phyloP scores from a whole-genome alignment of 2,797 vertebrate genomes.

The Darevskia nairensis region DNA sequence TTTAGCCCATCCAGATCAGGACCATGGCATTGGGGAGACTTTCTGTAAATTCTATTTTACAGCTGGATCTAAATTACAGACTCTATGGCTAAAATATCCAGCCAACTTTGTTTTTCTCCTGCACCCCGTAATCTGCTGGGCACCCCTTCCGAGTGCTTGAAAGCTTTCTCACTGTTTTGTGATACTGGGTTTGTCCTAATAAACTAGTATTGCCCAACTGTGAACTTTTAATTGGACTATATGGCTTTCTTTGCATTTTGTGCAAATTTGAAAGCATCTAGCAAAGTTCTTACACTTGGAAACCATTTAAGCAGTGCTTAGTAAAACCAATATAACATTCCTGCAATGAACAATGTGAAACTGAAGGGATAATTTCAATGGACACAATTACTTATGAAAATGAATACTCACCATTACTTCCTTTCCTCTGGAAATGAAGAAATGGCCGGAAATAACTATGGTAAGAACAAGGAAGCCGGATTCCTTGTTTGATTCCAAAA shows the following conservation, averaged over 20 bases:
- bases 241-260: background rate
- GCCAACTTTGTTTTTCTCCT: background rate
- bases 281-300: background rate
- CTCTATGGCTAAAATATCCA: background rate
- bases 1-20: too few species aligned
- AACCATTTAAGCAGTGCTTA: background rate
- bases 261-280: background rate
- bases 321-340: background rate
- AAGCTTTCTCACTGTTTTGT: background rate
- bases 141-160: background rate
- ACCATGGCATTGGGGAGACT: too few species aligned
- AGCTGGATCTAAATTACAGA: background rate
- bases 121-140: background rate
- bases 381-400: conserved; percentile 21
- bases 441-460: conserved; percentile 88
- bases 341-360: conserved; percentile 5
- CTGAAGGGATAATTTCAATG: background rate
- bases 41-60: too few species aligned
- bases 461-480: conserved; percentile 83
- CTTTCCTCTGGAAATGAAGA: conserved; percentile 87
- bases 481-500: conserved; percentile 83
- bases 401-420: conserved; percentile 87
- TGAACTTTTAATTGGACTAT: background rate
- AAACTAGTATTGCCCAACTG: background rate
- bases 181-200: background rate